A percentile compares a stretch with the other conserved stretches of the same genome.
phyloP scores from a whole-genome alignment of 2,888 invertebrate genomes.

The Colostygia pectinataria region DNA sequence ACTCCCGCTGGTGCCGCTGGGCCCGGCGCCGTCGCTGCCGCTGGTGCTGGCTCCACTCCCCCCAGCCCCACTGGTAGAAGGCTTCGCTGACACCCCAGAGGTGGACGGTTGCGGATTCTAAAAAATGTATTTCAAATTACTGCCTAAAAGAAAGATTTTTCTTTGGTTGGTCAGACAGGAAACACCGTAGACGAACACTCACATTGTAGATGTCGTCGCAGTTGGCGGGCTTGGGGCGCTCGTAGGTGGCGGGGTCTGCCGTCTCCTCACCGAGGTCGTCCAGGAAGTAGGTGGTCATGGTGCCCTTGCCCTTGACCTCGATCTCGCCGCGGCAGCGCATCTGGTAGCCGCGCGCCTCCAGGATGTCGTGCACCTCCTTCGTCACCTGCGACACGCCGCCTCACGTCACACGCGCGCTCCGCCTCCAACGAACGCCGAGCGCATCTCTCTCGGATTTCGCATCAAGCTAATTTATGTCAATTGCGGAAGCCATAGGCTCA shows the following conservation, averaged over 20 bases:
- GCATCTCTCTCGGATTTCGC: background rate
- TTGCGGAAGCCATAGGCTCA: background rate
- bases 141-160: too few species aligned
- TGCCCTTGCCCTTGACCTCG: conserved; percentile 96
- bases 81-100: conserved; percentile 41
- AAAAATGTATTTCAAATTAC: too few species aligned
- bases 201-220: conserved; percentile 52
- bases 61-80: conserved; percentile 4
- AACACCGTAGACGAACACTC: conserved; percentile 39
- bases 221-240: conserved; percentile 23
- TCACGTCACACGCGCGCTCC: conserved; percentile 19
- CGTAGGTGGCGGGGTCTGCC: conserved; percentile 35
- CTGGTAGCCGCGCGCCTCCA: conserved; percentile 89
- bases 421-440: conserved; percentile 6
- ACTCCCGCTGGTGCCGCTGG: conserved; percentile 5
- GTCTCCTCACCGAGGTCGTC: conserved; percentile 73
- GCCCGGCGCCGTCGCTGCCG: background rate
- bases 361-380: conserved; percentile 92
- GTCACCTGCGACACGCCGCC: conserved; percentile 86
- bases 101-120: conserved; percentile 73
- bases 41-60: background rate
- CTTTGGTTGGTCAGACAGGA: too few species aligned
- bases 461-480: background rate
- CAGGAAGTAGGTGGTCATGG: conserved; percentile 95
- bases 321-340: conserved; percentile 93